Evolutionary conservation across 1,140 invertebrate species (phyloP), one percentile per base, ranked within the genome.

Genomic region (Anthonomus grandis): DNA sequence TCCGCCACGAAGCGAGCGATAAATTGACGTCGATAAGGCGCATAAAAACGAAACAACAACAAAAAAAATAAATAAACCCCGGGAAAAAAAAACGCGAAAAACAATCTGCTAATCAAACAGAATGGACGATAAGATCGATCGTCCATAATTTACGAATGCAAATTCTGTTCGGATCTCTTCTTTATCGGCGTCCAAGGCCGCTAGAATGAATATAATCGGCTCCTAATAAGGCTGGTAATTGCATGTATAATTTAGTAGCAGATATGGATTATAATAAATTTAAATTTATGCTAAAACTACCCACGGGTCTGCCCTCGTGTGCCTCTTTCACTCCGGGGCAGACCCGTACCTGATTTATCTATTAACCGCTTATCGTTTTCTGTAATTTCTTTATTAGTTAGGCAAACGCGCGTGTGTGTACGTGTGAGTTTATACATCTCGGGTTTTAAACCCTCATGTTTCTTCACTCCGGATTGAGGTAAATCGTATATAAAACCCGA

Each of bases 191-290:
- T 54, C 51, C 63, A 64, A 64, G 63, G 63, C 59, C 63, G 63
- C 52, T 39, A 37, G 60, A 58, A 64, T 64, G 63, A 64, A 62
- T 64, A 62, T 64, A 64, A 64, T 64, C 63, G 57, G 63, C 50
- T 60, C 63, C 63, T 64, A 64, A 64, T 64, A 64, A 64, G 63
- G 59, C 60, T 60, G 56, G 63, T 64, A 64, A 64, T 64, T 64
- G 63, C 57, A 64, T 64, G 63, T 64, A 64, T 64, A 64, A 64
- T 64, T 64, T 64, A 62, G 47, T 59, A 64, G 63, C 51, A 64
- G 63, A 60, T 64, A 65, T 64, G 59, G 51, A 65, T 65, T 60
- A 63, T 63, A 67, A 64, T 65, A 61, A 63, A 64, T 67, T 67
- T 56, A 59, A 64, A 67, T 64, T 64, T 67, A 67, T 66, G 51